Evolutionary conservation across 2,113 vertebrate species (phyloP).

Genomic region (Pollachius pollachius): DNA sequence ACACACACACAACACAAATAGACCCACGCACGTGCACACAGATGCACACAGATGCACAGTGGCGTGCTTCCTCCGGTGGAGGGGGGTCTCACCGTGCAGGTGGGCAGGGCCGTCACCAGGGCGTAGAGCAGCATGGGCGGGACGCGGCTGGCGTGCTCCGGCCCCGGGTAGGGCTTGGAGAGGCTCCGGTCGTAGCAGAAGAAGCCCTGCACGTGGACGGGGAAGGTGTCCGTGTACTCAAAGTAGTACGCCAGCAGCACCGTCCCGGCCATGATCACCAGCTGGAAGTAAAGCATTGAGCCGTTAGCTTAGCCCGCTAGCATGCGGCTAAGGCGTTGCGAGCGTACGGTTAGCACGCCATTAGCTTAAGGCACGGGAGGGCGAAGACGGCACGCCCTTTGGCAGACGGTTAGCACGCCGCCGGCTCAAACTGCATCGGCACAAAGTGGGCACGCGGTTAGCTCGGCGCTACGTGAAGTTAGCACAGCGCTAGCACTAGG

Average conservation of each 20-base stretch:
- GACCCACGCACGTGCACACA: too few species aligned
- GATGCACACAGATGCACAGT: neutral
- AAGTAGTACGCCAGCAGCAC: slow-evolving; percentile 98
- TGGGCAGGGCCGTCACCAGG: slow-evolving; percentile 86
- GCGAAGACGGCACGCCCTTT: too few species aligned
- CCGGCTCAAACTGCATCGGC: too few species aligned
- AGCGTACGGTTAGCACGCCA: too few species aligned
- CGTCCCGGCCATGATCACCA: slow-evolving; percentile 98
- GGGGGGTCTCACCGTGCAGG: slow-evolving; percentile 84
- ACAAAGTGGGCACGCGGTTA: too few species aligned
- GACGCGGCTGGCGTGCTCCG: slow-evolving; percentile 89
- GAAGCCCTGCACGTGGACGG: slow-evolving; percentile 93
- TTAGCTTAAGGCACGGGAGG: too few species aligned
- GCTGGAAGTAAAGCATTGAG: slow-evolving; percentile 97
- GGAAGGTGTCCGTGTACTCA: slow-evolving; percentile 96
- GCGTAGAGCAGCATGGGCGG: slow-evolving; percentile 89
- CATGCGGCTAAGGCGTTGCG: too few species aligned
- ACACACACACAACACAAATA: too few species aligned
- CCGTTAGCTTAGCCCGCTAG: neutral
- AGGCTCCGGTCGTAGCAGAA: slow-evolving; percentile 94
- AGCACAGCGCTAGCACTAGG: too few species aligned
- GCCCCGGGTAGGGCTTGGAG: slow-evolving; percentile 92
- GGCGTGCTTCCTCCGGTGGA: neutral
- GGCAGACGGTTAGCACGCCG: too few species aligned
- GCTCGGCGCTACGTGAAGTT: too few species aligned